phyloP scores from a whole-genome alignment of 2,888 invertebrate genomes.

The Hedya salicella region DNA sequence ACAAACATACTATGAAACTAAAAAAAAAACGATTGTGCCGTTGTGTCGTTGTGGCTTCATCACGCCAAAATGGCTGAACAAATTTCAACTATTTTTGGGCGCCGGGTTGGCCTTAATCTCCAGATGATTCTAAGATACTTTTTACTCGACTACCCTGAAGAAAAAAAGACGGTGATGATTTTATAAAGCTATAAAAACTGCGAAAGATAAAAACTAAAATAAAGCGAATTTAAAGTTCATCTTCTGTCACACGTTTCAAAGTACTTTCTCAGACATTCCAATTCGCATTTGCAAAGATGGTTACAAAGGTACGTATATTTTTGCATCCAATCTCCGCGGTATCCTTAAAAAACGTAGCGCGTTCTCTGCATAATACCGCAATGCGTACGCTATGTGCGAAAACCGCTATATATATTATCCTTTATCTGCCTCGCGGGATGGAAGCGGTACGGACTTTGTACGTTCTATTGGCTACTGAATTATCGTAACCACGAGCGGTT shows the following conservation, averaged over 20 bases:
- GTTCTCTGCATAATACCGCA: conserved; percentile 64
- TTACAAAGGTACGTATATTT: neutral
- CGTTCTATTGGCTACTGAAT: conserved; percentile 35
- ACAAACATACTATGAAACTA: too few species aligned
- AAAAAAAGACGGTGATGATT: too few species aligned
- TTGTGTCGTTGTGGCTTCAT: too few species aligned
- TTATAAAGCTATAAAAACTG: neutral
- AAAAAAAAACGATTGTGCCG: too few species aligned
- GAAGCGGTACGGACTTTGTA: conserved; percentile 23
- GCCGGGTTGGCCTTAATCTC: too few species aligned
- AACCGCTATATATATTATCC: conserved; percentile 76
- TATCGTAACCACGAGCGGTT: conserved; percentile 19
- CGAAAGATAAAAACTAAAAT: too few species aligned
- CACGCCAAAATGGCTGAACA: too few species aligned
- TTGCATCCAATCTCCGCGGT: conserved; percentile 7
- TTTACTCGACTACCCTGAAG: too few species aligned
- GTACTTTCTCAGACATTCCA: neutral
- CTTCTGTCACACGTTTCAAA: neutral
- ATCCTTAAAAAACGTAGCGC: conserved; percentile 25
- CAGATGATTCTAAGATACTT: too few species aligned
- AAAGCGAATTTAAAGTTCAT: too few species aligned
- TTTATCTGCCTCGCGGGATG: conserved; percentile 71
- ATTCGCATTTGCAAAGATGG: neutral
- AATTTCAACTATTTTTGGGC: too few species aligned
- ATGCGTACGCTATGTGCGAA: conserved; percentile 68